These are phyloP conservation scores for Nylanderia fulva DNA, from an alignment of 1,140 invertebrate genomes.

Conservation along the genomic window DNA sequence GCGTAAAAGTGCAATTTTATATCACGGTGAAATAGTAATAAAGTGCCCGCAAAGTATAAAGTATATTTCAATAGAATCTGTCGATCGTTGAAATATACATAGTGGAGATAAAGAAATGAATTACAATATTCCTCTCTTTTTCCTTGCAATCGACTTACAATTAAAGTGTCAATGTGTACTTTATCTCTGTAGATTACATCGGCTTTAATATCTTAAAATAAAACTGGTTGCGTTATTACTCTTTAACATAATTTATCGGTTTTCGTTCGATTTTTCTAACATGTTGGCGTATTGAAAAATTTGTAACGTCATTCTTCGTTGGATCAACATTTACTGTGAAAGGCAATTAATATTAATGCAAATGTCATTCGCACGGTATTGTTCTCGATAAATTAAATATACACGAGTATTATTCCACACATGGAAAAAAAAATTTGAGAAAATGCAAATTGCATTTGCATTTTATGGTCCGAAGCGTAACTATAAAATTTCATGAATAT, in stretches of 20 bases:
- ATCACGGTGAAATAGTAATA: not conserved
- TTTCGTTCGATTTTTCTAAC: slow-evolving; percentile 15
- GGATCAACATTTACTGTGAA: not conserved
- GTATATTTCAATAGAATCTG: not conserved
- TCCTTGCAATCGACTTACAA: not conserved
- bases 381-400: not conserved
- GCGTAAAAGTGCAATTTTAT: not conserved
- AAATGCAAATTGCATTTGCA: not conserved
- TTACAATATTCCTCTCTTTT: not conserved
- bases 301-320: not conserved
- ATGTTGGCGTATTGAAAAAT: not conserved
- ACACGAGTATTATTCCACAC: not conserved
- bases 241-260: too few species aligned
- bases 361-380: not conserved
- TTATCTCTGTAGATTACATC: not conserved
- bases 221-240: too few species aligned
- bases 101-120: not conserved
- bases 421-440: not conserved
- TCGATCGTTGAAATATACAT: not conserved
- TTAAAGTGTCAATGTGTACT: not conserved
- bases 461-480: not conserved
- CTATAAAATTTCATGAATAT: not conserved
- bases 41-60: not conserved
- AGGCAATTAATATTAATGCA: slow-evolving; percentile 15
- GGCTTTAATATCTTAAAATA: slow-evolving; percentile 8